Conservation (phyloP, 2,113 vertebrate genomes). For the Balaeniceps rex region DNA sequence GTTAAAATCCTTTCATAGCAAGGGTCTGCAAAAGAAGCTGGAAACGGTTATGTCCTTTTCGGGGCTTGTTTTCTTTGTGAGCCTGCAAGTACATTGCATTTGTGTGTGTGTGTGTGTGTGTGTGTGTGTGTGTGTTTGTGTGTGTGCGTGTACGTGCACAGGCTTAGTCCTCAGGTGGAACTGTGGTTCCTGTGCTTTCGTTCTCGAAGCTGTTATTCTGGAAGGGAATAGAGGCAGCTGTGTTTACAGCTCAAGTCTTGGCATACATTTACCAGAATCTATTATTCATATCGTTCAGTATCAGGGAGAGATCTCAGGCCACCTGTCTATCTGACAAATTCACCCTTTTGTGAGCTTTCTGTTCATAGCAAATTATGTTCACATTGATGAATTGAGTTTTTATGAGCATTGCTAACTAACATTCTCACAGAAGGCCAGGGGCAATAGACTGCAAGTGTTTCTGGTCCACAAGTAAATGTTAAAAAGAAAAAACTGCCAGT, state of each 20-base stretch:
- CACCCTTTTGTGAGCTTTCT: constrained; percentile 99
- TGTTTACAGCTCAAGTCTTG: constrained; percentile 99
- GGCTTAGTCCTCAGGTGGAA: constrained; percentile 98
- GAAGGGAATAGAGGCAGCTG: constrained; percentile 99
- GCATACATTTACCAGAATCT: constrained; percentile 99
- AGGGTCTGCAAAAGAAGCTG: constrained; percentile 14
- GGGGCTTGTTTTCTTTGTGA: constrained; percentile 69
- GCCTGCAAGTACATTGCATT: constrained; percentile 18
- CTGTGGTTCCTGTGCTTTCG: constrained; percentile 88
- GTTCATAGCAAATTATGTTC: constrained; percentile 99
- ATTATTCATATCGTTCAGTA: constrained; percentile 99
- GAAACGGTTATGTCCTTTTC: constrained; percentile 31
- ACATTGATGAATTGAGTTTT: constrained; percentile 99
- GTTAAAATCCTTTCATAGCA: constrained; percentile 63
- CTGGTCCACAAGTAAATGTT: constrained; percentile 89
- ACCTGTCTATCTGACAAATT: constrained; percentile 99
- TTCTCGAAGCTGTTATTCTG: constrained; percentile 99
- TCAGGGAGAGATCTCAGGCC: constrained; percentile 99
- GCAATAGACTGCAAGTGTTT: constrained; percentile 87
- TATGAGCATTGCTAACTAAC: constrained; percentile 97
- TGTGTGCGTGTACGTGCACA: constrained; percentile 46
- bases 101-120: neutral
- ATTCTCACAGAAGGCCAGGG: constrained; percentile 90
- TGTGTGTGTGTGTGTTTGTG: neutral
- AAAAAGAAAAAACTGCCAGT: constrained; percentile 77